Conservation (phyloP, 2,113 vertebrate species). For the Poeciliopsis turrubarensis region DNA sequence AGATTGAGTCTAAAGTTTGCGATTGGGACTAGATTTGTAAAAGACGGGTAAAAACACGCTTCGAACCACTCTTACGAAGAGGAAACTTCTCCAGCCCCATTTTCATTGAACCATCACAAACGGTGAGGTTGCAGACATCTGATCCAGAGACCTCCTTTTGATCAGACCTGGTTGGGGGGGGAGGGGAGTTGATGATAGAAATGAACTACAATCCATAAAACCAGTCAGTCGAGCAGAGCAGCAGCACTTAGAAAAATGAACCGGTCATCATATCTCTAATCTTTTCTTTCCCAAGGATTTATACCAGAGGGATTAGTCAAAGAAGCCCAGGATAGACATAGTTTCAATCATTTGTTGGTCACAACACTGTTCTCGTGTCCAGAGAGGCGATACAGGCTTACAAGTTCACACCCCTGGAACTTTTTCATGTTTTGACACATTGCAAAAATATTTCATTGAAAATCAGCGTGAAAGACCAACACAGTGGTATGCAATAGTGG, state of each 20-base stretch:
- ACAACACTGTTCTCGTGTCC: slow-evolving; percentile 17
- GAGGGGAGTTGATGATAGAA: slow-evolving; percentile 20
- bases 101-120: no score
- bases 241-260: slow-evolving; percentile 17
- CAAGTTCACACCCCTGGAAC: no score
- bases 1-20: no score
- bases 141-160: slow-evolving; percentile 17
- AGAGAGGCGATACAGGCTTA: background rate
- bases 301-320: slow-evolving; percentile 11
- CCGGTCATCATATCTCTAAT: slow-evolving; percentile 32
- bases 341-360: slow-evolving; percentile 10
- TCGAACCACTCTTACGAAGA: no score
- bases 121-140: no score
- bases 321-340: slow-evolving; percentile 19
- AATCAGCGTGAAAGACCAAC: no score
- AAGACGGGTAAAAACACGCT: no score
- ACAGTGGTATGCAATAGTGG: no score
- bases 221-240: slow-evolving; percentile 8
- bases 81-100: no score
- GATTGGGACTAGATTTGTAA: no score
- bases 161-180: background rate
- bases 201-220: slow-evolving; percentile 26
- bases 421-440: no score
- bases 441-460: no score
- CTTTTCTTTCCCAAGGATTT: slow-evolving; percentile 21